These are phyloP conservation scores for Villa cingulata DNA, from an alignment of 2,888 invertebrate genomes.

Conservation along the genomic window DNA sequence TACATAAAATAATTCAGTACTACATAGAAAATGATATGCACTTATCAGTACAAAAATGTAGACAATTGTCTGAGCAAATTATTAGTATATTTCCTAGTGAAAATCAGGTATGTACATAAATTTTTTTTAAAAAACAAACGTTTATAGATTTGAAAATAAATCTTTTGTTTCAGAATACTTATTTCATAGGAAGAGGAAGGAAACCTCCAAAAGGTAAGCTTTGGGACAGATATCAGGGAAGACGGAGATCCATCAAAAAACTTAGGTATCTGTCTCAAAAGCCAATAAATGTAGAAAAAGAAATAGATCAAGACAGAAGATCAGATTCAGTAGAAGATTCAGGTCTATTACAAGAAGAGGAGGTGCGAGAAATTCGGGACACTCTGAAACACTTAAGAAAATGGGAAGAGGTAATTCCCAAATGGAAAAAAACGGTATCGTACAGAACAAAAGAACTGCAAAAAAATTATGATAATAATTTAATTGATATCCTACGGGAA, in stretches of 20 bases:
- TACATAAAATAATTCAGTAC: constrained; percentile 9
- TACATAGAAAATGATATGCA: constrained; percentile 6
- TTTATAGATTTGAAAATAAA: not conserved
- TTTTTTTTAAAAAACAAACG: not conserved
- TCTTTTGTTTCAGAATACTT: not conserved
- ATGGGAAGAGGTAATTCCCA: not conserved
- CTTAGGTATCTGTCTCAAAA: not conserved
- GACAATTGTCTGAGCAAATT: constrained; percentile 9
- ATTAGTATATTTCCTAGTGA: constrained; percentile 12
- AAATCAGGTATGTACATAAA: constrained; percentile 7
- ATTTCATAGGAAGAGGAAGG: not conserved
- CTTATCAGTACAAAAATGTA: not conserved
- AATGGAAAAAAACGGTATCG: not conserved
- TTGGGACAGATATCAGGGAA: not conserved
- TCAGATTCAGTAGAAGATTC: not conserved
- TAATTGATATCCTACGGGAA: not conserved
- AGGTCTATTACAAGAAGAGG: not conserved
- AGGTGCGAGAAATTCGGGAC: not conserved
- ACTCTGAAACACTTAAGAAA: not conserved
- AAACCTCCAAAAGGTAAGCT: not conserved
- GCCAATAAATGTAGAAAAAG: not conserved
- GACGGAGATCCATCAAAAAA: not conserved
- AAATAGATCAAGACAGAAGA: not conserved
- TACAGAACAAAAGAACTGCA: not conserved
- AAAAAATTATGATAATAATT: not conserved